phyloP scores from a whole-genome alignment of 2,797 vertebrate species.

The Odontamblyopus rebecca region DNA sequence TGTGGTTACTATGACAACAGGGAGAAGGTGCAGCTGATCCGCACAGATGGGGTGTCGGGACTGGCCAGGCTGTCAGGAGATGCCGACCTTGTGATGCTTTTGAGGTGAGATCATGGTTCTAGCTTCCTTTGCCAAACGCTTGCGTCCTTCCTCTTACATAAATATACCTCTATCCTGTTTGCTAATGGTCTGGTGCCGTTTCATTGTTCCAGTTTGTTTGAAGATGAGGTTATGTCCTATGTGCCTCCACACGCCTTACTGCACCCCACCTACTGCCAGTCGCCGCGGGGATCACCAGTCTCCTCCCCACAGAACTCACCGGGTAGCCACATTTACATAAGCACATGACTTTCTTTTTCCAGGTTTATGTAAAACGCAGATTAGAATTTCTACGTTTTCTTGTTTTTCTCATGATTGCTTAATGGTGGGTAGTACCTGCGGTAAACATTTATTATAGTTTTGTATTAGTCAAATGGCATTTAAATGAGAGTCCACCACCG shows the following conservation, averaged over 20 bases:
- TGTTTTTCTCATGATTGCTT: neutral
- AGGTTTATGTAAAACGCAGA: neutral
- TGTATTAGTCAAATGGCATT: no score
- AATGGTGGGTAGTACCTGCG: neutral
- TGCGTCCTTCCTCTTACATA: neutral
- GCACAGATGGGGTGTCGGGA: constrained; percentile 90
- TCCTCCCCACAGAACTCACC: constrained; percentile 98
- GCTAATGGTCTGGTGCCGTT: constrained; percentile 88
- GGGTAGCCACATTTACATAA: constrained; percentile 76
- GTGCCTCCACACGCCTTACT: constrained; percentile 94
- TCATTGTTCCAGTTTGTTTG: constrained; percentile 94
- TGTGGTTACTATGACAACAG: constrained; percentile 64
- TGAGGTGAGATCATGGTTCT: constrained; percentile 80
- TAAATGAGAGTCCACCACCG: no score
- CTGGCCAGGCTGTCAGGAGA: constrained; percentile 94
- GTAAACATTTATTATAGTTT: no score
- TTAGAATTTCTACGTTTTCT: neutral
- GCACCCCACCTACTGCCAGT: constrained; percentile 90
- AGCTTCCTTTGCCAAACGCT: neutral
- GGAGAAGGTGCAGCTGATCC: constrained; percentile 98
- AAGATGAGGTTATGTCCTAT: constrained; percentile 99
- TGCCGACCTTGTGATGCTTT: constrained; percentile 95
- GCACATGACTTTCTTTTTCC: constrained; percentile 9
- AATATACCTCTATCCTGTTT: constrained; percentile 15
- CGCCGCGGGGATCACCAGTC: constrained; percentile 71